Base-by-base conservation (phyloP, 2,113 vertebrate genomes). In the Perca flavescens region DNA sequence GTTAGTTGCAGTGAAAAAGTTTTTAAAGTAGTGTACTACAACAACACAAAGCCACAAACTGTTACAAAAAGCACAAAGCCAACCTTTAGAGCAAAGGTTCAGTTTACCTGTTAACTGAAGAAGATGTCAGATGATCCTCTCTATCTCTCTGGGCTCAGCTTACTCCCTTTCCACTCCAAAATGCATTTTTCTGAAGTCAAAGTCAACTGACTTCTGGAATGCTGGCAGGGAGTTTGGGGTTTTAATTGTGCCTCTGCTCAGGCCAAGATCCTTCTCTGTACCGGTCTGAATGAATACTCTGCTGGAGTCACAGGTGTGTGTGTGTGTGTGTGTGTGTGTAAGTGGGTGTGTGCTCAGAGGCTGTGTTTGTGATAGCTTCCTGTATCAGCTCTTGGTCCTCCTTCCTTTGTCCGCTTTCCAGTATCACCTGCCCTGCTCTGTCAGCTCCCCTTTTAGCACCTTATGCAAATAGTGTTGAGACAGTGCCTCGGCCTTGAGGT, bases 381-480 rank as follows among this genome's bases (percentile, higher is more conserved):
- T 79, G 57, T 89, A 58, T 84, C 40, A 43, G 74, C 25, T 66
- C 74, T 54, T 11, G 63, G 57, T 64, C 85, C 80, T 86, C 85
- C 85, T 77, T 88, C 56, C 78, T 4, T 46, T 22, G 83, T 84
- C 85, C 22, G 72, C 83, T 84, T 76, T 80, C 79, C 25, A 7
- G 52, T 91, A 74, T 94, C 85, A 95, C 90, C 89, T 94, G 86
- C 58, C 77, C 73, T 76, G 70, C 83, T 87, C 82, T 83, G 70
- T 76, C 80, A 69, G 63, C 86, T 87, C 80, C 82, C 83, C 74
- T 92, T 92, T 91, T 89, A 91, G 73, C 81, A 62, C 87, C 86
- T 84, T 86, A 92, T 94, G 92, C 78, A 92, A 95, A 94, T 93
- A 28, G 5, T 49, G 61, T 60, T 60, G 53, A 77, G 88, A 79